These are phyloP conservation scores for Ochotona curzoniae DNA, from an alignment of 2,113 vertebrate genomes.

Conservation along the genomic window DNA sequence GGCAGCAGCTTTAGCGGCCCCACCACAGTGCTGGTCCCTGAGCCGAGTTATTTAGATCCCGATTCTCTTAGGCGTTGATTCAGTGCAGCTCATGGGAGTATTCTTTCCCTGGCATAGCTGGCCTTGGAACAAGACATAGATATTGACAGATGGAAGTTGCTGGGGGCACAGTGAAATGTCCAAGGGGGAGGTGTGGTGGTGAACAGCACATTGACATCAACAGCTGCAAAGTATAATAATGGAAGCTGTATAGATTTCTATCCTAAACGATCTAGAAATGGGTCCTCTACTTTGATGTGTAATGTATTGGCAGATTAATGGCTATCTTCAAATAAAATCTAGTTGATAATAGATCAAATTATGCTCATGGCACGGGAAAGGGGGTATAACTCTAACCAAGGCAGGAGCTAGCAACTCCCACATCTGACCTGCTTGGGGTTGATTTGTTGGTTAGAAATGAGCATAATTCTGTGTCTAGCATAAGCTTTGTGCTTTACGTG, in stretches of 20 bases:
- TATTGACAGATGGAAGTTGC: not conserved
- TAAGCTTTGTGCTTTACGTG: too few relatives aligned
- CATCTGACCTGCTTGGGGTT: not conserved
- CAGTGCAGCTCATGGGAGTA: not conserved
- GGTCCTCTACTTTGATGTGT: not conserved
- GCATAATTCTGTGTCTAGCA: not conserved
- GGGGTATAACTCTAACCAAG: not conserved
- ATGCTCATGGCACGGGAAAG: not conserved
- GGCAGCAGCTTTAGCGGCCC: too few relatives aligned
- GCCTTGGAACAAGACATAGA: not conserved
- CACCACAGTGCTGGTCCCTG: too few relatives aligned
- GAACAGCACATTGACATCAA: not conserved
- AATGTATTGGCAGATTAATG: not conserved
- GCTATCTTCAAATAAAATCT: conserved; percentile 8
- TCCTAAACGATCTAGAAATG: not conserved
- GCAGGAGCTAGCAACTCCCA: not conserved
- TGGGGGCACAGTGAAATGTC: not conserved
- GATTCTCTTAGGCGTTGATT: not conserved
- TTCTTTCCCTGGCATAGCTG: not conserved
- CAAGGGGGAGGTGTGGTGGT: not conserved
- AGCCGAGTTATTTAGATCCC: not conserved
- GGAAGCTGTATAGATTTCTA: not conserved
- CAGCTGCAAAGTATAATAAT: not conserved
- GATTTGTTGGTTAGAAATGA: not conserved
- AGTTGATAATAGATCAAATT: not conserved